Conservation (phyloP, 2,888 invertebrate genomes). For the Drosophila meridiana region DNA sequence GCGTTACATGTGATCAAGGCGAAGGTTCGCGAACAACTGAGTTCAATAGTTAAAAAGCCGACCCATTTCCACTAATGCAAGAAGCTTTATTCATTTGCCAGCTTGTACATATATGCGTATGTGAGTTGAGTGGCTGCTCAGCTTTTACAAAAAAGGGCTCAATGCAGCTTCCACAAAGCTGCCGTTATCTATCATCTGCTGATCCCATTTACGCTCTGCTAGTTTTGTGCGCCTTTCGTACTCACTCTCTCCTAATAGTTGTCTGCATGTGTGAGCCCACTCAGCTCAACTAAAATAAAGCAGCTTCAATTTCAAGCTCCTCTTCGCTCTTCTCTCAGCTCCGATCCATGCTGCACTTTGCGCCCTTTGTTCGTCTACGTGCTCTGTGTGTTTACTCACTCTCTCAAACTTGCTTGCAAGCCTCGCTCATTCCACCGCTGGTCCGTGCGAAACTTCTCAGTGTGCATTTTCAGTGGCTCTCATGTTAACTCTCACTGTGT, state of each 20-base stretch:
- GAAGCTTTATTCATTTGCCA: background rate
- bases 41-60: background rate
- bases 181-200: background rate
- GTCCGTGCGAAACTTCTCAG: background rate
- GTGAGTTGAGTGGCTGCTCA: background rate
- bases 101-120: background rate
- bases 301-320: background rate
- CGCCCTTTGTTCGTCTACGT: background rate
- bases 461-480: background rate
- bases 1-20: fast-evolving
- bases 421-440: background rate
- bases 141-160: background rate
- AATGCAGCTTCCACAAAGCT: background rate
- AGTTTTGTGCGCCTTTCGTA: no score
- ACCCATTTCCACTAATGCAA: background rate
- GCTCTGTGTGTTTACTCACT: no score
- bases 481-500: background rate
- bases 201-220: background rate
- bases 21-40: background rate
- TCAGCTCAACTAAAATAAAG: background rate
- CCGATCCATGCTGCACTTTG: background rate
- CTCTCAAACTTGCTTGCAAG: background rate
- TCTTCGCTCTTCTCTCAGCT: background rate
- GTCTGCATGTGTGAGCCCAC: background rate
- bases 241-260: background rate